Evolutionary conservation across 2,888 invertebrate genomes (phyloP).

Genomic region (Oxytorus armatus): DNA sequence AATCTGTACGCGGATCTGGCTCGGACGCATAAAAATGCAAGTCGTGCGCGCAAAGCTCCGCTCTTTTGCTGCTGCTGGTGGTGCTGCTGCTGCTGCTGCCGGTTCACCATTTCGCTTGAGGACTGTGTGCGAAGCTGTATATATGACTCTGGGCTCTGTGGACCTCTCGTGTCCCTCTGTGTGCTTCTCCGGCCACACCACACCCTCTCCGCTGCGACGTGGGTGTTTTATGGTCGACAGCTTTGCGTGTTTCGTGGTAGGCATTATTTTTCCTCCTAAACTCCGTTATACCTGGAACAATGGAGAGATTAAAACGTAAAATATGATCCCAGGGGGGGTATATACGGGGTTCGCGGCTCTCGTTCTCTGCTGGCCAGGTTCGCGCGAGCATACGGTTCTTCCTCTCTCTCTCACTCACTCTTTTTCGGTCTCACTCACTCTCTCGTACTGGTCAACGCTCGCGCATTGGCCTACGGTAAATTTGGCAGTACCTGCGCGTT

Average conservation of each 20-base stretch:
- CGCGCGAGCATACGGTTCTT: slow-evolving; percentile 21
- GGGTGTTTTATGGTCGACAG: slow-evolving; percentile 83
- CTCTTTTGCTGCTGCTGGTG: slow-evolving; percentile 63
- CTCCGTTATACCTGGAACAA: slow-evolving; percentile 84
- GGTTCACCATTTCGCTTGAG: slow-evolving; percentile 43
- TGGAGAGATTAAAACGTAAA: slow-evolving; percentile 84
- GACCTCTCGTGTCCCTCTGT: slow-evolving; percentile 31
- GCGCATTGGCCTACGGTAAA: slow-evolving; percentile 72
- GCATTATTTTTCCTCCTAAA: slow-evolving; percentile 84
- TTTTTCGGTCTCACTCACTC: slow-evolving; percentile 45
- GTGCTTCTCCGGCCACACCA: slow-evolving; percentile 62
- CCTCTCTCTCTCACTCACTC: slow-evolving; percentile 49
- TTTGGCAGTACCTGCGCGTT: slow-evolving; percentile 73
- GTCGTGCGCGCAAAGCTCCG: slow-evolving; percentile 80
- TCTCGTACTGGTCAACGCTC: slow-evolving; percentile 27
- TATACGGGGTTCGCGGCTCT: slow-evolving; percentile 69
- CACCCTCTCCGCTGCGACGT: slow-evolving; percentile 73
- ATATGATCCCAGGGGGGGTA: slow-evolving; percentile 81
- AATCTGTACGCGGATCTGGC: slow-evolving; percentile 82
- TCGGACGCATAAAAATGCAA: slow-evolving; percentile 82
- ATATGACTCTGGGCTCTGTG: slow-evolving; percentile 37
- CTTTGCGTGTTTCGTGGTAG: slow-evolving; percentile 83
- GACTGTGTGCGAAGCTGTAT: slow-evolving; percentile 17
- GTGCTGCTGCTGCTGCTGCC: slow-evolving; percentile 35
- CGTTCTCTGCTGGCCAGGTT: slow-evolving; percentile 21